Conservation (phyloP, 1,140 invertebrate genomes). For the Mylabris phalerata region DNA sequence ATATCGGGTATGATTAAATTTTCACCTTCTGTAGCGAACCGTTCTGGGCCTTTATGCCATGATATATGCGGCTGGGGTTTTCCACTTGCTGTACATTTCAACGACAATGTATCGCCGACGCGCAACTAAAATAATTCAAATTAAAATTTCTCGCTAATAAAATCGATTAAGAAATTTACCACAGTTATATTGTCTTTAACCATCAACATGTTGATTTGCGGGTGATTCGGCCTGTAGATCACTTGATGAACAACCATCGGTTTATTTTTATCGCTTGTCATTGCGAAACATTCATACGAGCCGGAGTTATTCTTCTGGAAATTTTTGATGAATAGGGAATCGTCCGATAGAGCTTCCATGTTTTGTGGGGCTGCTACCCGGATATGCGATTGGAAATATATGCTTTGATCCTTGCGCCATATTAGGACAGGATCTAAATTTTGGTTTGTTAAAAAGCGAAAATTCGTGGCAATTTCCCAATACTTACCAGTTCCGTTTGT, state of each 20-base stretch:
- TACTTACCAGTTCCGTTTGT: not conserved
- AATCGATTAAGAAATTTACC: slow-evolving; percentile 8
- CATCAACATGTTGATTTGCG: not conserved
- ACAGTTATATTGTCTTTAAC: slow-evolving; percentile 16
- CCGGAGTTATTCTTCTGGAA: slow-evolving; percentile 12
- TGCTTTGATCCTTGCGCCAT: slow-evolving; percentile 16
- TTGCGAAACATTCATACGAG: slow-evolving; percentile 17
- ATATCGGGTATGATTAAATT: slow-evolving; percentile 25
- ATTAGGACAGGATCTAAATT: slow-evolving; percentile 16
- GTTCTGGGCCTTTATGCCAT: slow-evolving; percentile 27
- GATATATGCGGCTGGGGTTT: slow-evolving; percentile 28
- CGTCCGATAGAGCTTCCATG: slow-evolving; percentile 2
- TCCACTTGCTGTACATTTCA: slow-evolving; percentile 30
- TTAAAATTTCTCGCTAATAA: not conserved
- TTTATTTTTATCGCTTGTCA: slow-evolving; percentile 7
- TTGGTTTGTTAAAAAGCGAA: no score
- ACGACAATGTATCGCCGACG: slow-evolving; percentile 21
- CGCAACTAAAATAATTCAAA: slow-evolving; percentile 20
- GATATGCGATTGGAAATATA: slow-evolving; percentile 15
- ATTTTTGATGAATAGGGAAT: slow-evolving; percentile 15
- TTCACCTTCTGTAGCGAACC: slow-evolving; percentile 28
- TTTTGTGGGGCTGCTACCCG: slow-evolving; percentile 6
- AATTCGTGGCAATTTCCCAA: no score
- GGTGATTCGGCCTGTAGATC: slow-evolving; percentile 2
- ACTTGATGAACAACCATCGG: slow-evolving; percentile 14